Conservation (phyloP, 2,113 vertebrate genomes). For the Erythrocercus mccallii region DNA sequence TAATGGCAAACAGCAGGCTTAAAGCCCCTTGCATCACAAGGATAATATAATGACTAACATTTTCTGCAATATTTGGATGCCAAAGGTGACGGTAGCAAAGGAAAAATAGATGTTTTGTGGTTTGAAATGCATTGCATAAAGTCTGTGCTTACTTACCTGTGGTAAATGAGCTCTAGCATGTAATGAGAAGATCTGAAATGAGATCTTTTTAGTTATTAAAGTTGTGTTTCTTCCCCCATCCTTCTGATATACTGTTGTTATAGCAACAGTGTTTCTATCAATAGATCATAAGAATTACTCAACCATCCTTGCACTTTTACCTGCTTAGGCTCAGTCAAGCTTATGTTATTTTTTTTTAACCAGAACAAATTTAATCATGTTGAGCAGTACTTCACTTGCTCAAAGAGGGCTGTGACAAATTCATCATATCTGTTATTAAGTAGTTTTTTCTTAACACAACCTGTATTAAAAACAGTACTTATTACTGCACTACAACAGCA, state of each 20-base stretch:
- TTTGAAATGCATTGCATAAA: neutral
- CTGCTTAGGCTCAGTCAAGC: neutral
- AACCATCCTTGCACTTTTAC: neutral
- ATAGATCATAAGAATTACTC: neutral
- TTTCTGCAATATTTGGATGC: neutral
- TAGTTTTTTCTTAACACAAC: neutral
- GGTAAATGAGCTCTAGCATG: neutral
- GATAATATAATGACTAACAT: neutral
- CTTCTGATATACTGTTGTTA: conserved; percentile 1
- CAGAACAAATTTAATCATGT: neutral
- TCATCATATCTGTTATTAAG: neutral
- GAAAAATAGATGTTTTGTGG: neutral
- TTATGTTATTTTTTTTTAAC: neutral
- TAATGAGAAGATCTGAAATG: neutral
- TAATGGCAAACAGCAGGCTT: neutral
- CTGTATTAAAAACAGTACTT: neutral
- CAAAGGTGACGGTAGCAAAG: neutral
- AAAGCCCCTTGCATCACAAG: neutral
- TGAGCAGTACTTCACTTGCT: neutral
- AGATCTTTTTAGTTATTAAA: neutral
- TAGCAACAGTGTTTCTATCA: neutral
- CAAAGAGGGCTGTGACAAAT: neutral
- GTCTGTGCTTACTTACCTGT: neutral
- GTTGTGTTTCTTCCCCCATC: neutral
- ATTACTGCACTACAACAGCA: neutral